These are phyloP conservation scores for Oncorhynchus clarkii DNA, from an alignment of 2,113 vertebrate species.

Conservation along the genomic window DNA sequence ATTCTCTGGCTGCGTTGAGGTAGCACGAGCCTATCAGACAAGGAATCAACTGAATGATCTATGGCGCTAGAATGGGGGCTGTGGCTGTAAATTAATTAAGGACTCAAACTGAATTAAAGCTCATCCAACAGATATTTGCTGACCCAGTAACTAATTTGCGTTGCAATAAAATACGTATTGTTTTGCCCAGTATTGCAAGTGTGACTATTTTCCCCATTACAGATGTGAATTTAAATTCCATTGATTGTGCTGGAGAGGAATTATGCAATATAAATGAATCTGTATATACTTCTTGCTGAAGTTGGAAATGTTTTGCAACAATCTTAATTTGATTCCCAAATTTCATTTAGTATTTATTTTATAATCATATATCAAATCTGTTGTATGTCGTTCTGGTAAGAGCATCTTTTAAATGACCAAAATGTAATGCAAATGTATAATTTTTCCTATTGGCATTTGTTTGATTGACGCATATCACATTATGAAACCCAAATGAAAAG, in stretches of 20 bases:
- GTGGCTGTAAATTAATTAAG: conserved; percentile 57
- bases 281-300: conserved; percentile 33
- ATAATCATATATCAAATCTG: too few relatives aligned
- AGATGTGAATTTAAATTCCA: conserved; percentile 3
- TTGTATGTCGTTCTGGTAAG: too few relatives aligned
- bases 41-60: conserved; percentile 54
- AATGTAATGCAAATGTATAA: too few relatives aligned
- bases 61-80: too few relatives aligned
- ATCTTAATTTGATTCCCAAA: too few relatives aligned
- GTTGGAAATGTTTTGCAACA: conserved; percentile 2
- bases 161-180: conserved; percentile 22
- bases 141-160: conserved; percentile 45
- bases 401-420: too few relatives aligned
- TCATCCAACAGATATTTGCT: conserved; percentile 25
- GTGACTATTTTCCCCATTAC: conserved; percentile 34
- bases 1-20: conserved; percentile 60
- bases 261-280: conserved; percentile 37
- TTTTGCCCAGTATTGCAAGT: conserved; percentile 28
- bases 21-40: conserved; percentile 39
- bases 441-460: too few relatives aligned
- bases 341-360: too few relatives aligned
- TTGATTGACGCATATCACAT: too few relatives aligned
- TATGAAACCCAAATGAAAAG: too few relatives aligned
- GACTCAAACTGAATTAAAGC: conserved; percentile 51
- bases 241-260: conserved; percentile 16